Evolutionary conservation across 2,888 invertebrate genomes (phyloP).

Genomic region (Parnassius orleans): DNA sequence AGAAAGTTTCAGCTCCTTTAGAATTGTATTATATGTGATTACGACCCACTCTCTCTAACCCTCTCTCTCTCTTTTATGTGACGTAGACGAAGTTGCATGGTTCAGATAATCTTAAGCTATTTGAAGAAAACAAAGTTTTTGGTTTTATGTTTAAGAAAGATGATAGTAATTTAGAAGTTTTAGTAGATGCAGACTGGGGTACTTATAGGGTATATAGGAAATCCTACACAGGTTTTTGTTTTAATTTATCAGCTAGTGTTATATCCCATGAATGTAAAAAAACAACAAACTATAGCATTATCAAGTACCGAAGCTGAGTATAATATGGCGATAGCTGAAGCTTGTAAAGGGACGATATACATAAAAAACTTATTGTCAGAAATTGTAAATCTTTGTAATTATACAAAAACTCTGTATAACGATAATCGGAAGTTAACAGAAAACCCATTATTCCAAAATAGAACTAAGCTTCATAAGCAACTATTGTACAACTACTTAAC

Average conservation of each 20-base stretch:
- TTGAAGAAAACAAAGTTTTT: too few species aligned
- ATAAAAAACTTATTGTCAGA: constrained; percentile 22
- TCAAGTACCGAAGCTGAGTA: constrained; percentile 4
- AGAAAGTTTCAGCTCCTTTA: too few species aligned
- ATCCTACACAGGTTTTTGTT: constrained; percentile 1
- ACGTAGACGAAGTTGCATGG: too few species aligned
- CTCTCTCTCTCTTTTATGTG: too few species aligned
- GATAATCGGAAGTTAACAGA: constrained; percentile 25
- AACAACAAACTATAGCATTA: constrained; percentile 8
- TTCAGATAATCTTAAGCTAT: too few species aligned
- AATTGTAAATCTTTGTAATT: constrained; percentile 7
- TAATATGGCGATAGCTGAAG: constrained; percentile 3
- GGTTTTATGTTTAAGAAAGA: too few species aligned
- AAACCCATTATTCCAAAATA: constrained; percentile 25
- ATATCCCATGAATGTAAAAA: background rate
- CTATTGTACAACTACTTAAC: too few species aligned
- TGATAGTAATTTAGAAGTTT: too few species aligned
- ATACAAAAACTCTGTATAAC: constrained; percentile 19
- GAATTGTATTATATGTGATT: too few species aligned
- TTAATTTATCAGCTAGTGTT: background rate
- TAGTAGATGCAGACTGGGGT: too few species aligned
- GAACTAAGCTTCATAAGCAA: too few species aligned
- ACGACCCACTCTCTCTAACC: too few species aligned
- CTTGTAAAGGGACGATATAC: constrained; percentile 26
- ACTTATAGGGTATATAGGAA: background rate